These are phyloP conservation scores for Cinara cedri DNA, from an alignment of 2,888 invertebrate species.

Conservation along the genomic window DNA sequence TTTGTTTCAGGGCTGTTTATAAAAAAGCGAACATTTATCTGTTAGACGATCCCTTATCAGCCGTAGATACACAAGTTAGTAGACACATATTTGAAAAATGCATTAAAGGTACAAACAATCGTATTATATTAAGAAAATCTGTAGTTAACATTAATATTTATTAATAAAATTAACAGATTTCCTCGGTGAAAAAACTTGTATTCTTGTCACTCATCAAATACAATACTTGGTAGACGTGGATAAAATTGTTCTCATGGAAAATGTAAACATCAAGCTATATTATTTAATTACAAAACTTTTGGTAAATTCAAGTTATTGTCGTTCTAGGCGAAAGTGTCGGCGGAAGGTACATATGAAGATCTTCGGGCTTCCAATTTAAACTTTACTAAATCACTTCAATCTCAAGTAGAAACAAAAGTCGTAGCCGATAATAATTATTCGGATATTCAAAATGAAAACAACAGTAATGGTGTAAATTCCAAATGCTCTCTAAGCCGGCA, in stretches of 20 bases:
- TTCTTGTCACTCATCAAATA: slow-evolving; percentile 83
- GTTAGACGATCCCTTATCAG: slow-evolving; percentile 68
- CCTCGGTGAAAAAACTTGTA: slow-evolving; percentile 72
- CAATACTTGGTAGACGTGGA: slow-evolving; percentile 77
- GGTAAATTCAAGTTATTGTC: not conserved
- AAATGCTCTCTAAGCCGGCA: not conserved
- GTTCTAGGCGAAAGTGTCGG: slow-evolving; percentile 65
- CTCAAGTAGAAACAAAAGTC: slow-evolving; percentile 65
- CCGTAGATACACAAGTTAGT: slow-evolving; percentile 67
- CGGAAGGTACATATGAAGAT: slow-evolving; percentile 72
- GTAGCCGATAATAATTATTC: slow-evolving; percentile 51
- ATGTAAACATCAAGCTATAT: slow-evolving; percentile 61
- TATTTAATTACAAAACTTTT: not conserved
- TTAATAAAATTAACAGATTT: slow-evolving; percentile 62
- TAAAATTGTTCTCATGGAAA: slow-evolving; percentile 65
- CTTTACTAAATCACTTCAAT: slow-evolving; percentile 73
- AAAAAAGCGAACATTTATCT: slow-evolving; percentile 67
- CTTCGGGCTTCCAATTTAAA: slow-evolving; percentile 76
- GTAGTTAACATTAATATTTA: not conserved
- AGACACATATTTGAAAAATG: slow-evolving; percentile 67
- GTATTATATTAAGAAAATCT: not conserved
- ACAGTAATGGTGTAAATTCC: too few species aligned
- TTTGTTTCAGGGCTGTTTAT: slow-evolving; percentile 65
- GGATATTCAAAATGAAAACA: not conserved
- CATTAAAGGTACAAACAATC: slow-evolving; percentile 61